phyloP scores from a whole-genome alignment of 1,140 invertebrate genomes.

The Periplaneta americana region DNA sequence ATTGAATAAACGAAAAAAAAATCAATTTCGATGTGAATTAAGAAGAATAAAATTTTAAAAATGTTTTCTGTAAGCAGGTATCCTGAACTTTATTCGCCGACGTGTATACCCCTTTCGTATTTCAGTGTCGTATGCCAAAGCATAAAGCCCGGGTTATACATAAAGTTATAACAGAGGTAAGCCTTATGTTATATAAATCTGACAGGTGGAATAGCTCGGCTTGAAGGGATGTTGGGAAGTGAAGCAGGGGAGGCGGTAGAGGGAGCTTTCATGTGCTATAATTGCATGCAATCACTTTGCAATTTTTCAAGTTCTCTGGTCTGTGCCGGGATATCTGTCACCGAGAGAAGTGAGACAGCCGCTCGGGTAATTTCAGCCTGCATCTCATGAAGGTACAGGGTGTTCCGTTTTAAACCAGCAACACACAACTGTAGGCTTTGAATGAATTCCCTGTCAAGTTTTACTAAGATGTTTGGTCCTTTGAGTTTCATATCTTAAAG shows the following conservation, averaged over 20 bases:
- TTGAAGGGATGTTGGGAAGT: not conserved
- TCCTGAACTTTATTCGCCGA: not conserved
- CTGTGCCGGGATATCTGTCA: not conserved
- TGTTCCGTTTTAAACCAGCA: not conserved
- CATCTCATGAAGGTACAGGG: no score
- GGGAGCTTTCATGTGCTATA: no score
- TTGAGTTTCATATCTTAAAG: no score
- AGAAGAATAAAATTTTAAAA: no score
- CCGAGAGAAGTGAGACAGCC: not conserved
- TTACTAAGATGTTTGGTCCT: no score
- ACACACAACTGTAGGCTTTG: no score
- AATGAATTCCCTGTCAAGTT: no score
- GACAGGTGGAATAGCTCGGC: not conserved
- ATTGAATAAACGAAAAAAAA: no score
- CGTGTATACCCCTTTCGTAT: not conserved
- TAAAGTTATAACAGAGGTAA: not conserved
- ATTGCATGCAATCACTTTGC: not conserved
- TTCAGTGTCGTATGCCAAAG: no score
- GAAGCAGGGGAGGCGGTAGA: no score
- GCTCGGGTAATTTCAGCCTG: not conserved
- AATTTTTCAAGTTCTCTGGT: not conserved
- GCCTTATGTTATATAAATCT: not conserved
- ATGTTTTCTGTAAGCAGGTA: not conserved
- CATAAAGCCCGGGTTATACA: not conserved
- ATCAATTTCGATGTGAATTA: no score